Conservation (phyloP, 1,140 invertebrate genomes). For the Steinernema khuongi region DNA sequence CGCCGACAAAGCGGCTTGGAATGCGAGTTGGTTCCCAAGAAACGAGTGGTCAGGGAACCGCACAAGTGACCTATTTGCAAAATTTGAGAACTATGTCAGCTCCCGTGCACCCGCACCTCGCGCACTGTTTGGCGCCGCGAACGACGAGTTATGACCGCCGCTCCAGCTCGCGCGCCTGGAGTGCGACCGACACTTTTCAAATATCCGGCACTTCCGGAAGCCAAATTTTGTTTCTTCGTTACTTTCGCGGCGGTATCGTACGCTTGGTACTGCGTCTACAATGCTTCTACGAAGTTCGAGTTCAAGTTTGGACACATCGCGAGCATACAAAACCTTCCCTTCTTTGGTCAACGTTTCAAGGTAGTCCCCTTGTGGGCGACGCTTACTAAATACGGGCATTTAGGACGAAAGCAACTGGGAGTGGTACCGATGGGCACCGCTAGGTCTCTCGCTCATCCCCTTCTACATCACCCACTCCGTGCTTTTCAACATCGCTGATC, state of each 20-base stretch:
- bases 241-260: conserved; percentile 38
- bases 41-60: background rate
- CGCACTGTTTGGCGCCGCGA: conserved; percentile 11
- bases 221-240: conserved; percentile 43
- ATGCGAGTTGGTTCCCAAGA: background rate
- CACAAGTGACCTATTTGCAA: conserved; percentile 8
- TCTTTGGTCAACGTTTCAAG: conserved; percentile 49
- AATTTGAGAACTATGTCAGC: conserved; percentile 15
- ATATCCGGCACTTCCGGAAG: conserved; percentile 53
- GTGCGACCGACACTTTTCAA: conserved; percentile 36
- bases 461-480: conserved; percentile 42
- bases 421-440: conserved; percentile 52
- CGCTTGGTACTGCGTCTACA: conserved; percentile 51
- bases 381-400: conserved; percentile 18
- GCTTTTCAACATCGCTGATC: conserved; percentile 48
- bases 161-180: background rate
- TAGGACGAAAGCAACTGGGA: conserved; percentile 58
- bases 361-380: conserved; percentile 21
- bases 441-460: conserved; percentile 46
- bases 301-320: conserved; percentile 52
- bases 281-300: conserved; percentile 41
- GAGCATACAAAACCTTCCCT: conserved; percentile 32
- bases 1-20: background rate
- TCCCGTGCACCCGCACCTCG: background rate
- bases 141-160: conserved; percentile 6